These are phyloP conservation scores for Hoplodrina blanda DNA, from an alignment of 2,888 invertebrate genomes.

Conservation along the genomic window DNA sequence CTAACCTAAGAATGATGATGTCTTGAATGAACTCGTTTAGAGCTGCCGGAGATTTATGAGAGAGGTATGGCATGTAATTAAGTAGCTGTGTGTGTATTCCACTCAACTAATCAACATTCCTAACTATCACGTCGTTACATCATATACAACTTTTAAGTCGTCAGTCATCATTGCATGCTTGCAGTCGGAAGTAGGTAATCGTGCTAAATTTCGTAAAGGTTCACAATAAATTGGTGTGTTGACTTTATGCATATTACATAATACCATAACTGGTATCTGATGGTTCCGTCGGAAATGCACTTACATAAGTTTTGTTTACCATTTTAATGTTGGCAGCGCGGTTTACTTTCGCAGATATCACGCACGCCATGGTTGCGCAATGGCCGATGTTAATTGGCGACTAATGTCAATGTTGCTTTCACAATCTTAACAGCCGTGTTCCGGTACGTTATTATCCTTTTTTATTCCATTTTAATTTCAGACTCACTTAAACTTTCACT, in stretches of 20 bases:
- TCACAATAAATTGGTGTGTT: conserved; percentile 49
- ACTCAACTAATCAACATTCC: not conserved
- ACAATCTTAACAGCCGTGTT: conserved; percentile 78
- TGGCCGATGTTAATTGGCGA: conserved; percentile 78
- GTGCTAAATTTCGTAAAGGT: conserved; percentile 61
- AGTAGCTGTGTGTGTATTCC: not conserved
- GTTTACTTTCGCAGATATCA: conserved; percentile 81
- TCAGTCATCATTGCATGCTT: conserved; percentile 51
- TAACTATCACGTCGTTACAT: conserved; percentile 19
- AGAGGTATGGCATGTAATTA: not conserved
- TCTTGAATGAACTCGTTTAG: not conserved
- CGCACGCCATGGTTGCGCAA: conserved; percentile 78
- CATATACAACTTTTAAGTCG: conserved; percentile 14
- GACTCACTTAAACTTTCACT: conserved; percentile 76
- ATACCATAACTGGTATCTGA: conserved; percentile 63
- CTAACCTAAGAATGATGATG: not conserved
- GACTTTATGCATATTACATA: conserved; percentile 64
- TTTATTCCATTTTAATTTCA: conserved; percentile 74
- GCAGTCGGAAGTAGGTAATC: conserved; percentile 69
- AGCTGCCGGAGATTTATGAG: conserved; percentile 13
- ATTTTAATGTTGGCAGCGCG: conserved; percentile 69
- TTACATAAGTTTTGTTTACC: conserved; percentile 87
- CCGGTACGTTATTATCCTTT: conserved; percentile 78
- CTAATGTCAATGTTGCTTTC: conserved; percentile 90
- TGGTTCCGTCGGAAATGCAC: conserved; percentile 77